These are phyloP conservation scores for Cephalopachus bancanus DNA, from an alignment of 2,797 vertebrate species.

Conservation along the genomic window DNA sequence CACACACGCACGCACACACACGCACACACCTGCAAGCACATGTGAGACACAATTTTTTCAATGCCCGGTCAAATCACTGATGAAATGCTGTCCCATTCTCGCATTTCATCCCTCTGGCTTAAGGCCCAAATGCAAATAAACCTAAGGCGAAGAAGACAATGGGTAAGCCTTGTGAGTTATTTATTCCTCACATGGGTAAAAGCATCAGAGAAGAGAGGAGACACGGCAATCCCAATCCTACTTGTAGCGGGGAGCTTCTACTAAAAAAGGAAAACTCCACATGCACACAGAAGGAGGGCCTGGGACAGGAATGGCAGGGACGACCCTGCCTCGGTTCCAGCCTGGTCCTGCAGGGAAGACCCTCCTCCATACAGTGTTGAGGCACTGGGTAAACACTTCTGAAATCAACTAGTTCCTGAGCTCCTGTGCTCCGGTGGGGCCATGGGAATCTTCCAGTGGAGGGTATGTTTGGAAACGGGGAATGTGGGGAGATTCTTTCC, in stretches of 20 bases:
- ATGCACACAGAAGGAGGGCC: not conserved
- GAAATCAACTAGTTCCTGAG: not conserved
- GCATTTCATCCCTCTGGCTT: constrained; percentile 15
- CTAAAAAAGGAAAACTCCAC: not conserved
- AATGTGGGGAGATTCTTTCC: not conserved
- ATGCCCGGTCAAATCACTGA: not conserved
- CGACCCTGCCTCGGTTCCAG: not conserved
- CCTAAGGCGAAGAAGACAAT: not conserved
- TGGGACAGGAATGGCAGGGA: not conserved
- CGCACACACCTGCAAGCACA: not conserved
- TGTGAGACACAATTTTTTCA: too few relatives aligned
- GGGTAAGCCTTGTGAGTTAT: not conserved
- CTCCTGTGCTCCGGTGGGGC: not conserved
- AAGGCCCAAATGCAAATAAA: constrained; percentile 38
- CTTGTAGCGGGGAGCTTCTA: not conserved
- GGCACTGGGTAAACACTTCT: not conserved
- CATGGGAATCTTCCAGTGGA: not conserved
- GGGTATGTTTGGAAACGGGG: not conserved
- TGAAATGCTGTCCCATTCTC: not conserved
- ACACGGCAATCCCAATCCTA: not conserved
- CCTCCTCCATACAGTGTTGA: not conserved
- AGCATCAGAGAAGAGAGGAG: constrained; percentile 6
- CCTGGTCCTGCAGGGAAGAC: not conserved
- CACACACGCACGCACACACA: not conserved
- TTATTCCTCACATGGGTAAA: not conserved